Evolutionary conservation across 1,140 invertebrate species (phyloP).

Genomic region (Eufriesea mexicana): DNA sequence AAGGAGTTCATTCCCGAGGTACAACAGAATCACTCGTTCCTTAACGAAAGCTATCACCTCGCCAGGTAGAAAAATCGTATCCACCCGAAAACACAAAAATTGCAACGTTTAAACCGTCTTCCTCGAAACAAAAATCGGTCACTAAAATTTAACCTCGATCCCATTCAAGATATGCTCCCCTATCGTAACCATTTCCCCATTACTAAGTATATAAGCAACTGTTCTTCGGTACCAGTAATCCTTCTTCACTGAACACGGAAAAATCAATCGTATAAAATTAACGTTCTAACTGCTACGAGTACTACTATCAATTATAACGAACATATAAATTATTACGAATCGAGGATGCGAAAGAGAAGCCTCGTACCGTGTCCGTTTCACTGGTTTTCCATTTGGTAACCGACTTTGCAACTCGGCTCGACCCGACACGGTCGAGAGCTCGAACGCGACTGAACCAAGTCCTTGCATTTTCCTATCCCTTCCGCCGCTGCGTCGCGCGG

Average conservation of each 20-base stretch:
- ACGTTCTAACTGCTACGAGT: neutral
- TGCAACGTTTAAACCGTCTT: neutral
- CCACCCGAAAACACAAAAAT: neutral
- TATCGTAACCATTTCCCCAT: neutral
- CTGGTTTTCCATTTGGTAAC: neutral
- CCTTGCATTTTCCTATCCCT: slow-evolving; percentile 10
- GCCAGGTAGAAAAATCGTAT: no score
- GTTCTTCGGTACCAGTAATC: no score
- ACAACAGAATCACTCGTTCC: neutral
- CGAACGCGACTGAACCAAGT: slow-evolving; percentile 58
- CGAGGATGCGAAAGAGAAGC: neutral
- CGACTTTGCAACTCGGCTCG: neutral
- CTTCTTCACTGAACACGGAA: neutral
- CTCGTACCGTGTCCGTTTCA: slow-evolving; percentile 37
- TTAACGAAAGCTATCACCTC: neutral
- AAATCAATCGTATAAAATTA: neutral
- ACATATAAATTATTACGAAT: neutral
- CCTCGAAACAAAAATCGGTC: neutral
- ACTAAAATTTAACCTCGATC: neutral
- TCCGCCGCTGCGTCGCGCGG: slow-evolving; percentile 2
- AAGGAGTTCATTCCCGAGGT: neutral
- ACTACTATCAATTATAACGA: neutral
- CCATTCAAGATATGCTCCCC: neutral
- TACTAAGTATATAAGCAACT: neutral
- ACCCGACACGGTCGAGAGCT: slow-evolving; percentile 48